A percentile compares a stretch with the other conserved stretches of the same genome.
Evolutionary conservation across 1,140 invertebrate genomes (phyloP).

Genomic region (Ostrea denselamellosa): DNA sequence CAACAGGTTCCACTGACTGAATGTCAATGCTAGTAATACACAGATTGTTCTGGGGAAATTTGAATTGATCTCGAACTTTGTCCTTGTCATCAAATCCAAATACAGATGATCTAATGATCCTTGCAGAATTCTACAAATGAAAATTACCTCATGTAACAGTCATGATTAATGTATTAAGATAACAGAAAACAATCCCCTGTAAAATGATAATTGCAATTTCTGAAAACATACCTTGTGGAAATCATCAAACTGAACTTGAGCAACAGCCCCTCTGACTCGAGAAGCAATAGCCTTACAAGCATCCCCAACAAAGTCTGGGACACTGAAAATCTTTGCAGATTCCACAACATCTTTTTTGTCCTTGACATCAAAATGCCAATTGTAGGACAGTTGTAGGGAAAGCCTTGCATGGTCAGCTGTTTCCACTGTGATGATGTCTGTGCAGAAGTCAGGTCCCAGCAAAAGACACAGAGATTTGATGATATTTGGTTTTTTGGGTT

Average conservation of each 20-base stretch:
- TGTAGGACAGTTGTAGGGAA: conserved; percentile 81
- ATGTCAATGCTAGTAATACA: conserved; percentile 81
- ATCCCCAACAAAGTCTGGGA: conserved; percentile 82
- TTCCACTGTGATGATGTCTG: conserved; percentile 81
- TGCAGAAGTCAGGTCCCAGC: conserved; percentile 81
- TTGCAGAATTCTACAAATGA: conserved; percentile 79
- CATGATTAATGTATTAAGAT: neutral
- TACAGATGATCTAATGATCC: conserved; percentile 80
- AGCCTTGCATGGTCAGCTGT: conserved; percentile 82
- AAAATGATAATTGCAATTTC: neutral
- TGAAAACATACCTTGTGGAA: conserved; percentile 79
- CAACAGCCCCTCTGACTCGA: conserved; percentile 80
- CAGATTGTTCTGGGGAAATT: conserved; percentile 80
- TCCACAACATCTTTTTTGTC: conserved; percentile 71
- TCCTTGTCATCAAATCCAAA: conserved; percentile 81
- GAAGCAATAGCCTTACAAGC: conserved; percentile 82
- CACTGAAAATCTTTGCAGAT: conserved; percentile 80
- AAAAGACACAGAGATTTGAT: conserved; percentile 81
- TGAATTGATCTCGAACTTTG: conserved; percentile 78
- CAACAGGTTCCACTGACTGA: conserved; percentile 82
- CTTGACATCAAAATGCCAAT: conserved; percentile 80
- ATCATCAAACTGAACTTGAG: conserved; percentile 81
- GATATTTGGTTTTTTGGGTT: conserved; percentile 81
- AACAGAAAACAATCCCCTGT: neutral
- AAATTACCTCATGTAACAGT: neutral